Conservation (phyloP, 1,140 invertebrate genomes). For the Macrosteles quadrilineatus region DNA sequence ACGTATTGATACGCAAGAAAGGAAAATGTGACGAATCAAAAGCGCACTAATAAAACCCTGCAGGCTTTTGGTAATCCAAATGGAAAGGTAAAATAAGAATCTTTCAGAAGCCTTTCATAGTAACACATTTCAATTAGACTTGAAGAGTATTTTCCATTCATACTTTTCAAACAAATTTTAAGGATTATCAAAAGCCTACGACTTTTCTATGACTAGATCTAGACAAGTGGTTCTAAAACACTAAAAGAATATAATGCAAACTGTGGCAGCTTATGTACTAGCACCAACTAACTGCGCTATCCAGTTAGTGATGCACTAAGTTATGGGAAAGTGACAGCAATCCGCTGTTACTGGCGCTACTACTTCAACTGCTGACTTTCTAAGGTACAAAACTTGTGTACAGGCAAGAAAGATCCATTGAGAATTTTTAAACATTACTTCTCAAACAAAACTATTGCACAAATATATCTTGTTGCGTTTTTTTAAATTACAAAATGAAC, state of each 20-base stretch:
- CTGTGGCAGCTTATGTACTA: slow-evolving; percentile 17
- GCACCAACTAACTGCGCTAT: neutral
- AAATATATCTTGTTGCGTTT: too few species aligned
- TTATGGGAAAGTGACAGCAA: neutral
- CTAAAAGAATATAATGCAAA: slow-evolving; percentile 15
- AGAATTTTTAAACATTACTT: neutral
- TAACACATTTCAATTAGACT: neutral
- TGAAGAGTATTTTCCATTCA: neutral
- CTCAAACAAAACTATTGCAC: neutral
- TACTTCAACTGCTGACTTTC: neutral
- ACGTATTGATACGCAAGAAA: too few species aligned
- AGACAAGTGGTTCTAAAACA: slow-evolving; percentile 8
- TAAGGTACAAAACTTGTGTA: neutral
- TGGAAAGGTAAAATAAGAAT: too few species aligned
- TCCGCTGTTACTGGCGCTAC: neutral
- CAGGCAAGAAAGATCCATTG: neutral
- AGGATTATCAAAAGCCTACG: neutral
- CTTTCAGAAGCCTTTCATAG: too few species aligned
- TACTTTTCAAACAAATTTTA: neutral
- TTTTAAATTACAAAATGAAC: too few species aligned
- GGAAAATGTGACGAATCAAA: too few species aligned
- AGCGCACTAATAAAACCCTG: too few species aligned
- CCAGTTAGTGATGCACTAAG: neutral
- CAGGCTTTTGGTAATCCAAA: too few species aligned
- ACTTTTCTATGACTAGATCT: slow-evolving; percentile 16